These are phyloP conservation scores for Clistopyga incitator DNA, from an alignment of 2,888 invertebrate species.

Conservation along the genomic window DNA sequence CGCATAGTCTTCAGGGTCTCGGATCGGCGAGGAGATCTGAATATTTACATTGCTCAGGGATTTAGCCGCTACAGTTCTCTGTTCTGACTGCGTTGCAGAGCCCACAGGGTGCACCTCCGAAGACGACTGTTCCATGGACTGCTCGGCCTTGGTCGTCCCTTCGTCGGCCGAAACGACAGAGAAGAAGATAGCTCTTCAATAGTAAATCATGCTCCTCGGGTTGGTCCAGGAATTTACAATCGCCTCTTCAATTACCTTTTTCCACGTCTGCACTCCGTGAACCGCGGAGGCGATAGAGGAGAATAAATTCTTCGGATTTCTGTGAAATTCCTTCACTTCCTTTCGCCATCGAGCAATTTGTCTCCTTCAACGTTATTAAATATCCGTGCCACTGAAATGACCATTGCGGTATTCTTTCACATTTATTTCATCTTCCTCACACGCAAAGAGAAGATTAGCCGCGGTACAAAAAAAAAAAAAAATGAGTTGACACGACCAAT, in stretches of 20 bases:
- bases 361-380: constrained; percentile 6
- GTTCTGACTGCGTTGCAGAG: constrained; percentile 6
- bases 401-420: background rate
- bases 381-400: background rate
- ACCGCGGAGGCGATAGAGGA: background rate
- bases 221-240: constrained; percentile 41
- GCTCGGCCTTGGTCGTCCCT: background rate
- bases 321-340: constrained; percentile 24
- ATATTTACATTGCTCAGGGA: constrained; percentile 76
- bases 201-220: constrained; percentile 54
- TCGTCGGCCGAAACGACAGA: constrained; percentile 9
- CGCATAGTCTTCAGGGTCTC: constrained; percentile 55
- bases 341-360: constrained; percentile 22
- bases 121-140: background rate
- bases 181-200: constrained; percentile 53
- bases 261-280: constrained; percentile 1
- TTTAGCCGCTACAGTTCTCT: constrained; percentile 44
- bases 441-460: no score
- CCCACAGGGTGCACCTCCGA: constrained; percentile 1
- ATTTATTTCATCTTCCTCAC: background rate
- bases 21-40: constrained; percentile 69
- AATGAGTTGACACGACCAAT: no score
- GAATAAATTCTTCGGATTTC: background rate
- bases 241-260: constrained; percentile 34
- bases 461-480: no score